Evolutionary conservation across 2,797 vertebrate species (phyloP).

Genomic region (Coregonus ussuriensis): DNA sequence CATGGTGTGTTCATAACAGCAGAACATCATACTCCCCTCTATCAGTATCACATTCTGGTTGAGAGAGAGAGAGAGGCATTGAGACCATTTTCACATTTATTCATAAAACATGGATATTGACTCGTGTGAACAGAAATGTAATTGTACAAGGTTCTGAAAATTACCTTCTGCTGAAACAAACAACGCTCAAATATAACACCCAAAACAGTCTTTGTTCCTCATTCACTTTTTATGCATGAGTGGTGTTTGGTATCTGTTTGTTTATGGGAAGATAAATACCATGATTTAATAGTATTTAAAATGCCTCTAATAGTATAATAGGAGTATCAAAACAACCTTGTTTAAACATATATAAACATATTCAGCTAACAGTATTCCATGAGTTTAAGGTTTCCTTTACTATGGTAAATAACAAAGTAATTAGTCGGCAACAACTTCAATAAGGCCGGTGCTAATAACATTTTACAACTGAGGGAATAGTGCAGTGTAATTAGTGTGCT

Average conservation of each 20-base stretch:
- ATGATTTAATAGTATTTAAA: constrained; percentile 34
- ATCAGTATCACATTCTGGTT: neutral
- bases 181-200: constrained; percentile 37
- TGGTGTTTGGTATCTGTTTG: constrained; percentile 46
- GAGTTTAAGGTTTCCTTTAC: constrained; percentile 52
- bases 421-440: constrained; percentile 60
- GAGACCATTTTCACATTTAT: neutral
- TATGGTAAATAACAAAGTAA: constrained; percentile 59
- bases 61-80: neutral
- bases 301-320: constrained; percentile 33
- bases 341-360: constrained; percentile 21
- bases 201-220: constrained; percentile 33
- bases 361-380: constrained; percentile 28
- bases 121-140: constrained; percentile 48
- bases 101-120: constrained; percentile 15
- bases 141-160: constrained; percentile 42
- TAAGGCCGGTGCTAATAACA: constrained; percentile 48
- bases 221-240: constrained; percentile 45
- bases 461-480: constrained; percentile 51
- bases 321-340: constrained; percentile 36
- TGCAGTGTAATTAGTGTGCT: constrained; percentile 72
- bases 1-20: neutral
- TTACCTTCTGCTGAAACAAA: constrained; percentile 26
- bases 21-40: neutral
- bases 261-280: constrained; percentile 34